phyloP scores from a whole-genome alignment of 2,113 vertebrate genomes.

The Hipposideros armiger region DNA sequence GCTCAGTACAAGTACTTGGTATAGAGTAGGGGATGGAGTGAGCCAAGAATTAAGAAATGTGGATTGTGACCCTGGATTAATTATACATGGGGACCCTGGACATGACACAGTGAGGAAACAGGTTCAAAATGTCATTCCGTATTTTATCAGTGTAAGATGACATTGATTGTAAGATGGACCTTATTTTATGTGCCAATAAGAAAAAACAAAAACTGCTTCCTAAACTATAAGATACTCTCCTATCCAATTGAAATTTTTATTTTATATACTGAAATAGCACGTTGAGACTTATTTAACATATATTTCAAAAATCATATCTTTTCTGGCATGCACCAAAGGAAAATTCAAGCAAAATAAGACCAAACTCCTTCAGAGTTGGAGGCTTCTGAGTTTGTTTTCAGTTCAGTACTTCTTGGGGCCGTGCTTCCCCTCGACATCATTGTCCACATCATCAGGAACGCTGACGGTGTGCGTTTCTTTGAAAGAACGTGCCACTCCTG shows the following conservation, averaged over 20 bases:
- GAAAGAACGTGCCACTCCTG: background rate
- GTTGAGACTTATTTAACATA: constrained; percentile 19
- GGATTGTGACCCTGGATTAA: background rate
- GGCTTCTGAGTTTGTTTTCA: background rate
- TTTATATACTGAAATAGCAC: background rate
- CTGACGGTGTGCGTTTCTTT: background rate
- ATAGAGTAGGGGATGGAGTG: background rate
- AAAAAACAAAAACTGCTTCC: background rate
- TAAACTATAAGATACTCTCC: background rate
- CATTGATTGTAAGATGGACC: background rate
- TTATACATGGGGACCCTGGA: background rate
- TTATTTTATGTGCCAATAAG: background rate
- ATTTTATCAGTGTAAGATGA: background rate
- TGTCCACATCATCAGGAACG: background rate
- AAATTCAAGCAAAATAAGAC: background rate
- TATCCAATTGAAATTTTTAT: background rate
- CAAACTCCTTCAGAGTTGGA: background rate
- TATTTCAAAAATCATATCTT: background rate
- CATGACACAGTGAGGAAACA: background rate
- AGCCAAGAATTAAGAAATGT: background rate
- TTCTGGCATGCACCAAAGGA: background rate
- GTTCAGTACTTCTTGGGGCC: background rate
- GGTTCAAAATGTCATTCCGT: background rate
- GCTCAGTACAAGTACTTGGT: background rate
- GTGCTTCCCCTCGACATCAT: background rate